A percentile compares a stretch with the other conserved stretches of the same genome.
These are phyloP conservation scores for Acanthopagrus latus DNA, from an alignment of 2,797 vertebrate genomes.

Conservation along the genomic window DNA sequence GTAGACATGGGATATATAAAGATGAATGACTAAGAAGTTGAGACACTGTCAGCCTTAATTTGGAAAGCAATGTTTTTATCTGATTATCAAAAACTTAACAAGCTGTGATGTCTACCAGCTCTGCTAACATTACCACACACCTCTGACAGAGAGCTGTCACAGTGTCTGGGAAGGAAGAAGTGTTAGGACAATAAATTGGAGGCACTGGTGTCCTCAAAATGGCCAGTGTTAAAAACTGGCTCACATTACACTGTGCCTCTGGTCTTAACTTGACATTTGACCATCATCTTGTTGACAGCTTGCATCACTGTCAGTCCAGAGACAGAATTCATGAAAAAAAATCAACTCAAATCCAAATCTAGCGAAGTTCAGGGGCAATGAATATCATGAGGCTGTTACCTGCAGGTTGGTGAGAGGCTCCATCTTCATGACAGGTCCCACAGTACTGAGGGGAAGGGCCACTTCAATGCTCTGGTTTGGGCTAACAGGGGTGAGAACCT, in stretches of 20 bases:
- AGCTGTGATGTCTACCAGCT: background rate
- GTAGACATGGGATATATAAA: constrained; percentile 1
- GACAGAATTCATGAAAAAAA: constrained; percentile 2
- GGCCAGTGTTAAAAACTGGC: background rate
- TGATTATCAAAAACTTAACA: constrained; percentile 5
- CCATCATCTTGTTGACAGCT: background rate
- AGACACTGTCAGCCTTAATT: background rate
- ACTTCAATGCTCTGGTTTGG: constrained; percentile 96
- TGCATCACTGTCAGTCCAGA: background rate
- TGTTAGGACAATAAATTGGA: constrained; percentile 12
- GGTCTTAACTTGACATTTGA: background rate
- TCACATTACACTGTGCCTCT: constrained; percentile 3
- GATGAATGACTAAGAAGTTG: background rate
- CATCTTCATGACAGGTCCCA: constrained; percentile 98
- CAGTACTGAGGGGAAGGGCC: constrained; percentile 92
- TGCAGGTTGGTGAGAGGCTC: constrained; percentile 98
- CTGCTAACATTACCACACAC: background rate
- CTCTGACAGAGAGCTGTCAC: background rate
- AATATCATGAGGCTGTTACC: constrained; percentile 77
- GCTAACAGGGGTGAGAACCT: constrained; percentile 92
- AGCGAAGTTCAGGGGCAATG: background rate
- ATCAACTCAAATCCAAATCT: constrained; percentile 2
- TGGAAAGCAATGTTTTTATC: background rate
- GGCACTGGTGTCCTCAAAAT: background rate
- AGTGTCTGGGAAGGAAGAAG: background rate